Conservation (phyloP, 2,888 invertebrate species). For the Lutraria lutraria region DNA sequence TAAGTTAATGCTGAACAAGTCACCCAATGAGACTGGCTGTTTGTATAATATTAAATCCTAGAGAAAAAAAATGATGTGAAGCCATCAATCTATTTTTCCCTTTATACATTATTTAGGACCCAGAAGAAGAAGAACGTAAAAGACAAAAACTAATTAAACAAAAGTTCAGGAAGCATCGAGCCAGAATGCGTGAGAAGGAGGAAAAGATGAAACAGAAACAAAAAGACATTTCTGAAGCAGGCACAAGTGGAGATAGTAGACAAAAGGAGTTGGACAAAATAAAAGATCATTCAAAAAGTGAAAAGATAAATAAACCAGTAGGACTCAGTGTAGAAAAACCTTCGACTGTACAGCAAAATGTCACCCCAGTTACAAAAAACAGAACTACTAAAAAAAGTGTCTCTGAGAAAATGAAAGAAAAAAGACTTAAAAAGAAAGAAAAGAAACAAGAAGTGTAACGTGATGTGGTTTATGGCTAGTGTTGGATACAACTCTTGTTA, state of each 20-base stretch:
- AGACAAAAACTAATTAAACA: slow-evolving; percentile 69
- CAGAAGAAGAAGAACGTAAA: slow-evolving; percentile 74
- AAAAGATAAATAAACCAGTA: neutral
- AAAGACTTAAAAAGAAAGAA: slow-evolving; percentile 5
- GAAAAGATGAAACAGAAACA: slow-evolving; percentile 49
- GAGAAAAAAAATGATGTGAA: neutral
- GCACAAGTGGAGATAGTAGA: neutral
- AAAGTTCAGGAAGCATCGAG: slow-evolving; percentile 66
- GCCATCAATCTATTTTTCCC: neutral
- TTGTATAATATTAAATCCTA: too few relatives aligned
- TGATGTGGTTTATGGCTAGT: too few relatives aligned
- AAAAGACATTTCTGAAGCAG: slow-evolving; percentile 3
- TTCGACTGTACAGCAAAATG: neutral
- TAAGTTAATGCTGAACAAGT: too few relatives aligned
- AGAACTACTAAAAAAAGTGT: neutral
- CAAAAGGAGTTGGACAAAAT: neutral
- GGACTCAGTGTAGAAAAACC: neutral
- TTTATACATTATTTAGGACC: slow-evolving; percentile 61
- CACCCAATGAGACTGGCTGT: too few relatives aligned
- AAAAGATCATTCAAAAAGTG: neutral
- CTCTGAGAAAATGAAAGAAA: slow-evolving; percentile 14
- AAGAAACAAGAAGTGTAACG: neutral
- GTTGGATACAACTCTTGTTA: too few relatives aligned
- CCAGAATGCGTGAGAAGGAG: slow-evolving; percentile 61
- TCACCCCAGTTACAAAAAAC: neutral